These are phyloP conservation scores for Eilema sororculum DNA, from an alignment of 2,888 invertebrate species.

Conservation along the genomic window DNA sequence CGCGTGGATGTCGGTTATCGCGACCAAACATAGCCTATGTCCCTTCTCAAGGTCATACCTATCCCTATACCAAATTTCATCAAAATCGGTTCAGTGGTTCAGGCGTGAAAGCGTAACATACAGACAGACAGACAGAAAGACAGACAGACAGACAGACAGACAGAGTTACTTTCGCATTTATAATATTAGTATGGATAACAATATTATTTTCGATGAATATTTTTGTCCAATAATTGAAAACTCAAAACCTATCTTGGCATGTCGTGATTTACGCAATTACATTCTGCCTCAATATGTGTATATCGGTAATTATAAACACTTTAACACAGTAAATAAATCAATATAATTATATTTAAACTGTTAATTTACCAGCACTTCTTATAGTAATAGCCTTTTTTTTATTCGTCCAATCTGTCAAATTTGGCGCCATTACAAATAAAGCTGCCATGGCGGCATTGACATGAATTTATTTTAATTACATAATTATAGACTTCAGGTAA, in stretches of 20 bases:
- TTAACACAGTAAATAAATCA: slow-evolving; percentile 46
- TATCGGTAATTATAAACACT: slow-evolving; percentile 31
- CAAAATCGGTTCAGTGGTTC: too few relatives aligned
- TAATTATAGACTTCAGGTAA: slow-evolving; percentile 45
- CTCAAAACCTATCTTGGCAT: slow-evolving; percentile 8
- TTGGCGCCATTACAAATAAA: slow-evolving; percentile 58
- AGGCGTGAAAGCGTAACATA: too few relatives aligned
- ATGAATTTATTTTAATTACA: slow-evolving; percentile 56
- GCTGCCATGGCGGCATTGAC: slow-evolving; percentile 60
- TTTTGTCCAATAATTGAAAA: neutral
- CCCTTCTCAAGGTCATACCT: too few relatives aligned
- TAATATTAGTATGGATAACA: too few relatives aligned
- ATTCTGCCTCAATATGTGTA: slow-evolving; percentile 28
- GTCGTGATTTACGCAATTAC: slow-evolving; percentile 14
- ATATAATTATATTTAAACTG: slow-evolving; percentile 45
- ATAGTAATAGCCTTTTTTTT: slow-evolving; percentile 51
- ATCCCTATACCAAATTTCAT: too few relatives aligned
- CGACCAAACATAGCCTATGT: too few relatives aligned
- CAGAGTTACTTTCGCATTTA: too few relatives aligned
- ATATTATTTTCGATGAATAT: too few relatives aligned
- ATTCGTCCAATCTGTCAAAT: slow-evolving; percentile 51
- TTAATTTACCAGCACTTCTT: slow-evolving; percentile 51
- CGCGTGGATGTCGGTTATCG: too few relatives aligned
- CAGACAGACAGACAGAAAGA: too few relatives aligned
- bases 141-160: too few relatives aligned